These are phyloP conservation scores for Campaea margaritaria DNA, from an alignment of 2,888 invertebrate species.

Conservation along the genomic window DNA sequence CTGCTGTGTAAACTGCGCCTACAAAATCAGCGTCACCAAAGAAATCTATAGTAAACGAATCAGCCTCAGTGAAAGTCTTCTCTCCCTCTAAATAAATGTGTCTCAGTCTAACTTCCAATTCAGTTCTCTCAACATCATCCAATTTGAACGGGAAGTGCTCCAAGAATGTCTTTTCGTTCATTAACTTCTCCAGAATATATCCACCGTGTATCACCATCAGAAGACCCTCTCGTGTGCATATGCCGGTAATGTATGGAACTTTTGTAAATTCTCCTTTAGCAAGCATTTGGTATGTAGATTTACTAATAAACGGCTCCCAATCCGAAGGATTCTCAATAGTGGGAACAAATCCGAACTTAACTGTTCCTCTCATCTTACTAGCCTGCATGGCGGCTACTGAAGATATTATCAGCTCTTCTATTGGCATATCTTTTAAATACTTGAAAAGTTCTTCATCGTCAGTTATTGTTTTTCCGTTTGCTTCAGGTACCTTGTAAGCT, in stretches of 20 bases:
- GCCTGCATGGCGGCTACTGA: slow-evolving; percentile 57
- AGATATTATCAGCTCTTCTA: slow-evolving; percentile 61
- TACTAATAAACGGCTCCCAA: slow-evolving; percentile 75
- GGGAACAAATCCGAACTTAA: slow-evolving; percentile 79
- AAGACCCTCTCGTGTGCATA: slow-evolving; percentile 78
- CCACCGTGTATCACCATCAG: slow-evolving; percentile 53
- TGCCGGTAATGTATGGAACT: slow-evolving; percentile 81
- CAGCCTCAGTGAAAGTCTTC: slow-evolving; percentile 57
- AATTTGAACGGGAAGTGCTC: slow-evolving; percentile 65
- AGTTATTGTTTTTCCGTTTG: slow-evolving; percentile 53
- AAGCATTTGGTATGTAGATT: slow-evolving; percentile 68
- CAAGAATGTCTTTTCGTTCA: slow-evolving; percentile 59
- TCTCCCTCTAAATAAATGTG: slow-evolving; percentile 76
- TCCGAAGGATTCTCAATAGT: slow-evolving; percentile 70
- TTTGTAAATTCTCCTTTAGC: slow-evolving; percentile 71
- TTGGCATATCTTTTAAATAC: slow-evolving; percentile 62
- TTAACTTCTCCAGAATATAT: slow-evolving; percentile 50
- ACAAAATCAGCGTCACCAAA: slow-evolving; percentile 80
- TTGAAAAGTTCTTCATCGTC: slow-evolving; percentile 60
- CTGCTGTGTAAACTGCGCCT: slow-evolving; percentile 66
- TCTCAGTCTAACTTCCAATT: slow-evolving; percentile 62
- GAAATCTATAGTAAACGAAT: slow-evolving; percentile 75
- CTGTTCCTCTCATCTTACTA: slow-evolving; percentile 62
- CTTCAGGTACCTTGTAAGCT: slow-evolving; percentile 60
- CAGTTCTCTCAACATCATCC: slow-evolving; percentile 50